Evolutionary conservation across 23 tunicate species (phyloP), one percentile per base, ranked within the genome.

Genomic region (Styela plicata): DNA sequence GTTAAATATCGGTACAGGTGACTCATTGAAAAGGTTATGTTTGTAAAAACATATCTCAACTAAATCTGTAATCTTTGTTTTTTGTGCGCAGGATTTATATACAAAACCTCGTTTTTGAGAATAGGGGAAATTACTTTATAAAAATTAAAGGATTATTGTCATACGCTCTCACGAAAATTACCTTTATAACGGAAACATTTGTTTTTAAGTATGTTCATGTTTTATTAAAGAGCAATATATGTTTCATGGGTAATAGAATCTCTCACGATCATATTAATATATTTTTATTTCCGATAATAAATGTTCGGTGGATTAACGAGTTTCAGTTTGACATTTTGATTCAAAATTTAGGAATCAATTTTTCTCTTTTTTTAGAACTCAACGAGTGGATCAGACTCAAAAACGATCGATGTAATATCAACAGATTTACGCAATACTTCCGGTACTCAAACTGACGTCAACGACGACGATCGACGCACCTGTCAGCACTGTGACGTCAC

Each of bases 401-500:
- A 44, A 44, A 44, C 13, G 10, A 13, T 13, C 57, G 13, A 13
- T 44, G 7, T 44, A 13, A 13, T 13, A 13, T 44, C 57, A 13
- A 5, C 57, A 44, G 57, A 44, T 5, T 13, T 44, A 5, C 57
- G 57, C 7, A 44, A 44, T 13, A 44, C 57, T 44, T 44, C 29
- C 64, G 53, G 66, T 29, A 76, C 81, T 7, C 81, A 76, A 76
- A 76, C 81, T 13, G 32, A 27, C 64, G 18, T 18, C 27, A 74
- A 78, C 74, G 71, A 80, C 70, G 34, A 36, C 69, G 30, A 21
- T 0, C 53, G 27, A 27, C 85, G 90, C 74, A 85, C 89, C 2
- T 93, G 98, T 75, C 63, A 33, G 10, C 86, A 88, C 67, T 93
- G 98, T 81, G 92, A 93, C 86, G 78, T 93, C 74, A 83, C 82